A percentile compares a stretch with the other conserved stretches of the same genome.
Evolutionary conservation across 2,888 invertebrate species (phyloP).

Genomic region (Thelaira solivaga): DNA sequence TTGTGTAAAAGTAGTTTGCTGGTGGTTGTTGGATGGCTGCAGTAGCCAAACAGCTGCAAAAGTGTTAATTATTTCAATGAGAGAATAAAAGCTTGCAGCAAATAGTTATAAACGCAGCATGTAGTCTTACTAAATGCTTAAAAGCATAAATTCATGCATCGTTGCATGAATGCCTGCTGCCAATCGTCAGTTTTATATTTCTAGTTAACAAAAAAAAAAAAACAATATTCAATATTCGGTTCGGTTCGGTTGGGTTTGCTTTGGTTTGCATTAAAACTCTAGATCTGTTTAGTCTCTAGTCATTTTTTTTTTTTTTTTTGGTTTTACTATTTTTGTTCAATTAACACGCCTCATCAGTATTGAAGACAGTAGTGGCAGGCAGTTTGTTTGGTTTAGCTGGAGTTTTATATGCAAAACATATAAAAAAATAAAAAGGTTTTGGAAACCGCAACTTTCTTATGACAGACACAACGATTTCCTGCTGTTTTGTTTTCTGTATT

Average conservation of each 20-base stretch:
- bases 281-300: neutral
- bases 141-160: slow-evolving; percentile 51
- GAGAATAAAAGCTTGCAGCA: slow-evolving; percentile 46
- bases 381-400: slow-evolving; percentile 51
- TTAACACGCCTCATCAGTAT: slow-evolving; percentile 61
- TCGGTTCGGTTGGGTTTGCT: no score
- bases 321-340: slow-evolving; percentile 16
- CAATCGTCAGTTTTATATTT: slow-evolving; percentile 31
- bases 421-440: no score
- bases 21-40: neutral
- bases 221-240: slow-evolving; percentile 5
- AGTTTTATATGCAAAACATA: slow-evolving; percentile 41
- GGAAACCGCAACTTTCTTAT: neutral
- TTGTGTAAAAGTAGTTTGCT: no score
- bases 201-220: neutral
- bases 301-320: neutral
- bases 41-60: slow-evolving; percentile 57
- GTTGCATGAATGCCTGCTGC: slow-evolving; percentile 44
- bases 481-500: slow-evolving; percentile 45
- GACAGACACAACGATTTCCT: slow-evolving; percentile 32
- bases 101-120: slow-evolving; percentile 47
- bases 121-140: slow-evolving; percentile 50
- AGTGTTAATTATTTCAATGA: slow-evolving; percentile 63
- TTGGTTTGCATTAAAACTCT: neutral
- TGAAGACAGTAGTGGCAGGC: slow-evolving; percentile 54